Evolutionary conservation across 2,888 invertebrate species (phyloP).

Genomic region (Creontiades dilutus): DNA sequence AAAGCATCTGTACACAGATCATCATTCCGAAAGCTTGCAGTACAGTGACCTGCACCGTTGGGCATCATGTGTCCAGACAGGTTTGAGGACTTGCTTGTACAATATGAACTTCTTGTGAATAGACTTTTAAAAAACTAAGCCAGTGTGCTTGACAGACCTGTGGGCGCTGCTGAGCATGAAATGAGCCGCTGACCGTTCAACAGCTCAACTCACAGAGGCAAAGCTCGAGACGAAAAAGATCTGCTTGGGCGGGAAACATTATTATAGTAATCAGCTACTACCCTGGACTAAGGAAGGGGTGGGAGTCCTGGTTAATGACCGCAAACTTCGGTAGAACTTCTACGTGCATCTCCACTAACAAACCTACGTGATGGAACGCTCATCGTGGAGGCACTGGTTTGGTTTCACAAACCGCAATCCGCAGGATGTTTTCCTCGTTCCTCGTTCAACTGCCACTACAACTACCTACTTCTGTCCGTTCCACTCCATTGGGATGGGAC

Average conservation of each 20-base stretch:
- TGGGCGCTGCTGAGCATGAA: not conserved
- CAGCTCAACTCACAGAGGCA: not conserved
- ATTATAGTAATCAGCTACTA: constrained; percentile 45
- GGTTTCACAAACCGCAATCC: constrained; percentile 44
- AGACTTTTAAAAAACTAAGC: too few species aligned
- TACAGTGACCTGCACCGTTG: too few species aligned
- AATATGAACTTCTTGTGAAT: too few species aligned
- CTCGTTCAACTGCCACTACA: not conserved
- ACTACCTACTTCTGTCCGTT: not conserved
- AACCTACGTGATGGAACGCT: constrained; percentile 53
- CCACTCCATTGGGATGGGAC: not conserved
- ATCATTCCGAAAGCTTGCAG: too few species aligned
- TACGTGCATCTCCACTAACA: constrained; percentile 46
- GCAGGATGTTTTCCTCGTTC: not conserved
- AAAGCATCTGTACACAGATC: too few species aligned
- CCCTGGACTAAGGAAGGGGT: not conserved
- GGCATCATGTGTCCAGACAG: too few species aligned
- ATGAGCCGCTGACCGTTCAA: not conserved
- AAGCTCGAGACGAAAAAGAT: not conserved
- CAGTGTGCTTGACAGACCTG: too few species aligned
- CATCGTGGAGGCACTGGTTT: not conserved
- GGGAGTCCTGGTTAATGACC: constrained; percentile 35
- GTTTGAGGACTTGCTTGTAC: too few species aligned
- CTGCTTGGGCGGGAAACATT: constrained; percentile 9
- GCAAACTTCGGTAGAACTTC: constrained; percentile 34